Percentiles rank a stretch among this genome's conserved stretches.
phyloP scores from a whole-genome alignment of 2,113 vertebrate genomes.

The Thalassarche chlororhynchos region DNA sequence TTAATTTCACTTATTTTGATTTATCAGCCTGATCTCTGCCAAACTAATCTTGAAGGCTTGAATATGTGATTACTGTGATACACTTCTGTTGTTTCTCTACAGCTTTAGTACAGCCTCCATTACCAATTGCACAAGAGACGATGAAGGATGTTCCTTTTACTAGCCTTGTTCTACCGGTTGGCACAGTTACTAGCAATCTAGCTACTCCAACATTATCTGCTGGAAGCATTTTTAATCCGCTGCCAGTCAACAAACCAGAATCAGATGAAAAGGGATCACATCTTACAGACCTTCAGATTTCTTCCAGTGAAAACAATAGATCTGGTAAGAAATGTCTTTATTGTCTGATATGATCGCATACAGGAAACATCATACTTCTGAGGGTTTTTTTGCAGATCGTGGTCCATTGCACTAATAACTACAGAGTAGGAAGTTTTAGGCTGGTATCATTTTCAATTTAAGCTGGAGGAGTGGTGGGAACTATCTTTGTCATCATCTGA shows the following conservation, averaged over 20 bases:
- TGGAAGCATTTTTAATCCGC: conserved; percentile 86
- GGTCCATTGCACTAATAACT: not conserved
- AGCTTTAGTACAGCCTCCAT: conserved; percentile 87
- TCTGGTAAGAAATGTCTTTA: conserved; percentile 76
- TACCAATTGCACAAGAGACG: conserved; percentile 84
- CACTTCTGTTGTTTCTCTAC: conserved; percentile 18
- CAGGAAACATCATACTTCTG: not conserved
- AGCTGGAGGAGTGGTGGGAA: not conserved
- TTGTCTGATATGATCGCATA: rapidly evolving
- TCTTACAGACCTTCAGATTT: conserved; percentile 82
- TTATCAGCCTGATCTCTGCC: not conserved
- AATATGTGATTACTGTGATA: not conserved
- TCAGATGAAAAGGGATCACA: conserved; percentile 84
- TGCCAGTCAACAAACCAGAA: conserved; percentile 74
- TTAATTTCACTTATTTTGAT: not conserved
- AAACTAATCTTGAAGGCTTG: not conserved
- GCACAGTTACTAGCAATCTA: conserved; percentile 73
- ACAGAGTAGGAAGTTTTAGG: not conserved
- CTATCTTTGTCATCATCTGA: not conserved
- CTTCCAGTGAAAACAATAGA: conserved; percentile 83
- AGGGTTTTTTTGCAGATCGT: not conserved
- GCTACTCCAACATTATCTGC: conserved; percentile 79
- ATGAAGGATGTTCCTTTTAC: conserved; percentile 89
- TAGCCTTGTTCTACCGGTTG: conserved; percentile 85
- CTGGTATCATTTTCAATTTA: not conserved